Conservation (phyloP, 1,140 invertebrate species). For the Drosophila santomea region DNA sequence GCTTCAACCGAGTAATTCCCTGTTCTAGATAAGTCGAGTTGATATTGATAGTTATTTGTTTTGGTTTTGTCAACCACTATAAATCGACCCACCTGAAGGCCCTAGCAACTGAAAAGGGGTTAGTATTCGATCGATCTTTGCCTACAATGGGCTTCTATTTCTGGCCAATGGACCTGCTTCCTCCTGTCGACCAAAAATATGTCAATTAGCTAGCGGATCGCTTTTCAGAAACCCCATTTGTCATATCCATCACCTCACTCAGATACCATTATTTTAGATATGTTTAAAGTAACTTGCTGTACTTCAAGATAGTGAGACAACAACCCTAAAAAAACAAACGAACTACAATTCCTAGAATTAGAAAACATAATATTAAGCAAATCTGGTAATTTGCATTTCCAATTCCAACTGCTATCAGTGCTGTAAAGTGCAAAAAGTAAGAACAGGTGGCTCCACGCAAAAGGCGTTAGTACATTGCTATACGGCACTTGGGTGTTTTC, state of each 20-base stretch:
- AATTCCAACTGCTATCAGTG: slow-evolving; percentile 2
- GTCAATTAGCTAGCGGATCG: not conserved
- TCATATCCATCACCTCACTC: too few species aligned
- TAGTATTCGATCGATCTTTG: slow-evolving; percentile 4
- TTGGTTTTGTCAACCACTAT: slow-evolving; percentile 62
- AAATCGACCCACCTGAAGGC: slow-evolving; percentile 44
- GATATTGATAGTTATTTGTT: slow-evolving; percentile 64
- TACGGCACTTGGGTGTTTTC: not conserved
- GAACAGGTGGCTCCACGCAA: slow-evolving; percentile 1
- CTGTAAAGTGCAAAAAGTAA: not conserved
- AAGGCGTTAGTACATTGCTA: slow-evolving; percentile 6
- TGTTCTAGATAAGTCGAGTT: slow-evolving; percentile 52
- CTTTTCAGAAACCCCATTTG: not conserved
- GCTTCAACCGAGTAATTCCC: slow-evolving; percentile 67
- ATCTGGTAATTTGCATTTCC: not conserved
- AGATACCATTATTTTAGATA: not conserved
- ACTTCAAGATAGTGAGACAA: not conserved
- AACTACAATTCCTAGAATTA: too few species aligned
- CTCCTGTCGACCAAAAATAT: not conserved
- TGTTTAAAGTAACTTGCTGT: too few species aligned
- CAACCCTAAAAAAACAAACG: too few species aligned
- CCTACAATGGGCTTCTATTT: slow-evolving; percentile 31
- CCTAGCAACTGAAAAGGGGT: slow-evolving; percentile 45
- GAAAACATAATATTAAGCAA: too few species aligned
- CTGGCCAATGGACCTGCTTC: not conserved